phyloP scores from a whole-genome alignment of 2,888 invertebrate genomes.

The Teinopalpus imperialis region DNA sequence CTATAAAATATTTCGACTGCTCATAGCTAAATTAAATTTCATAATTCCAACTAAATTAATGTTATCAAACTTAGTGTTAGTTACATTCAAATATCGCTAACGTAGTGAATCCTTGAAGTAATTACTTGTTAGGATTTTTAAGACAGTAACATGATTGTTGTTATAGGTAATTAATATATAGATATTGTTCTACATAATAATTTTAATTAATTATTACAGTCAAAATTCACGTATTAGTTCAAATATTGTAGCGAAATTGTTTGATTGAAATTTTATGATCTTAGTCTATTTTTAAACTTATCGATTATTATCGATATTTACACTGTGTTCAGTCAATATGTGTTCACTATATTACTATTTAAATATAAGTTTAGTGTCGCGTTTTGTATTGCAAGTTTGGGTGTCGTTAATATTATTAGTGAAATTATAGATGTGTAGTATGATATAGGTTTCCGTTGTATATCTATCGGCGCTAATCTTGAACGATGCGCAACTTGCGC shows the following conservation, averaged over 20 bases:
- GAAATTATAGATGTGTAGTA: conserved; percentile 10
- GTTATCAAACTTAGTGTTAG: conserved; percentile 16
- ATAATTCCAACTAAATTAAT: conserved; percentile 13
- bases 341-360: conserved; percentile 60
- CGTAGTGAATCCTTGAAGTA: conserved; percentile 25
- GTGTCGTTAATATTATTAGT: conserved; percentile 16
- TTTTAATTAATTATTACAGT: conserved; percentile 51
- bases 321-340: conserved; percentile 70
- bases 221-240: conserved; percentile 60
- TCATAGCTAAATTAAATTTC: conserved; percentile 11
- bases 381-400: conserved; percentile 19
- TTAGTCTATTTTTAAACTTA: conserved; percentile 45
- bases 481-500: too few species aligned
- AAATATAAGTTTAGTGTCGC: conserved; percentile 43
- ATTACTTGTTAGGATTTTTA: conserved; percentile 25
- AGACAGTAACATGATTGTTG: conserved; percentile 35
- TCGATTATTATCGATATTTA: conserved; percentile 45
- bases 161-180: conserved; percentile 55
- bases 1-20: conserved; percentile 27
- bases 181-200: conserved; percentile 53
- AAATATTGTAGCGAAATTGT: conserved; percentile 70
- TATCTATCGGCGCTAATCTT: too few species aligned
- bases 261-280: conserved; percentile 45
- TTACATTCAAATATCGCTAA: conserved; percentile 4
- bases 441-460: conserved; percentile 12